Base-by-base conservation (phyloP, 2,888 invertebrate genomes). In the Amiota mariae region DNA sequence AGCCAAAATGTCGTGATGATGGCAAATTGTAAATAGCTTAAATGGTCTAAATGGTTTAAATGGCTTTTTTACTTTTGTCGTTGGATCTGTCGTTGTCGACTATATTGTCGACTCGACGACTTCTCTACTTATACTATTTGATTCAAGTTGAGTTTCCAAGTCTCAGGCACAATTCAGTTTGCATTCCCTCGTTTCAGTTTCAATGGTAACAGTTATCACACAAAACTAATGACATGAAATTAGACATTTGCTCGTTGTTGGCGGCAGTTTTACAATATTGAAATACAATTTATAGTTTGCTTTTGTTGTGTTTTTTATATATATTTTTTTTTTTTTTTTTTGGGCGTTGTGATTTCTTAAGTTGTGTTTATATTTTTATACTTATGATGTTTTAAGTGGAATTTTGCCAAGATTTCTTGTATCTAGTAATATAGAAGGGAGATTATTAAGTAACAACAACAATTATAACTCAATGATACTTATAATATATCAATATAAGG, bases 1-100 rank as follows among this genome's bases (percentile, higher is more conserved):
- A 84, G 82, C 85, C 85, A 84, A 86, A 86, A 88, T 88, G 88
- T 89, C 89, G 89, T 89, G 89, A 89, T 88, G 89, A 88, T 88
- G 89, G 89, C 89, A 89, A 89, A 89, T 89, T 89, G 89, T 88
- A 89, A 89, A 89, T 89, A 87, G 89, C 88, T 88, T 88, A 87
- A 87, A 87, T 87, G 87, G 85, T 85, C 87, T 85, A 85, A 86
- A 87, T 83, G 84, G 84, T 83, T 84, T 83, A 84, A 83, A 84
- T 84, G 84, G 85, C 82, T 82, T 63, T 63, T 67, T 57, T 57
- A 36, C 59, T 49, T 59, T 15, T 11, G 15, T 68, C 70, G 74
- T 72, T 72, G 59, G 73, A 71, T 71, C 71, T 12, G 51, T 46
- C 20, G 70, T 36, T 70, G 70, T 20, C n/a, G n/a, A n/a, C n/a